Evolutionary conservation across 1,140 invertebrate genomes (phyloP), one percentile per base, ranked within the genome.

Genomic region (Drosophila orosa): DNA sequence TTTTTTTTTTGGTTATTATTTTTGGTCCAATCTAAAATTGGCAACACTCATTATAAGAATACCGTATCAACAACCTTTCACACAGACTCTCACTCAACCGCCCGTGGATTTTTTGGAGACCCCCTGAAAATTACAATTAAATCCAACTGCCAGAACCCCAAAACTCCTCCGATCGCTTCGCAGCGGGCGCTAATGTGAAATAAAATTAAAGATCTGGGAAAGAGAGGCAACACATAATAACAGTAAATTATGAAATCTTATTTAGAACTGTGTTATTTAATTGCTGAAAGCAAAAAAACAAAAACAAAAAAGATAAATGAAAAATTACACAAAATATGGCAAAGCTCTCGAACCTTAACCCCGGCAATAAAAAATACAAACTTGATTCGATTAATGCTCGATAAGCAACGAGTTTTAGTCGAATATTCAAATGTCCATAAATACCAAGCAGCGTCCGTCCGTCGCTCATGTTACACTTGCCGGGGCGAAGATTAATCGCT

Each of bases 41-140:
- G 76, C 68, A 73, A 71, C 74, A 72, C 73, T 66, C 52, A 72
- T 68, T 58, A 68, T 68, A 61, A 19, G 78, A 67, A 61, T 69
- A 65, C 66, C 56, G 50, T 65, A 74, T 65, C 59, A 56, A 74
- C 68, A 81, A 81, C 78, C 78, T 84, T 80, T 83, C 80, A 80
- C 78, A 80, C 69, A 63, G 56, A 73, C 59, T 50, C 80, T 76
- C 78, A 63, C 69, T 48, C 39, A 67, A n/a, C 33, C 65, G 48
- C 78, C 62, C n/a, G 56, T 33, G 35, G 65, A 24, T 48, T 40
- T 29, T 37, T 69, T 48, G 45, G 39, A 55, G 80, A 86, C 62
- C 82, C 78, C 82, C 82, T 57, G 81, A 84, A 85, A 71, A 84
- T 77, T 78, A 86, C 82, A 86, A 84, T 84, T 86, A 84, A 86